A percentile compares a stretch with the other conserved stretches of the same genome.
Conservation (phyloP, 2,113 vertebrate genomes). For the Melanerpes aurifrons region DNA sequence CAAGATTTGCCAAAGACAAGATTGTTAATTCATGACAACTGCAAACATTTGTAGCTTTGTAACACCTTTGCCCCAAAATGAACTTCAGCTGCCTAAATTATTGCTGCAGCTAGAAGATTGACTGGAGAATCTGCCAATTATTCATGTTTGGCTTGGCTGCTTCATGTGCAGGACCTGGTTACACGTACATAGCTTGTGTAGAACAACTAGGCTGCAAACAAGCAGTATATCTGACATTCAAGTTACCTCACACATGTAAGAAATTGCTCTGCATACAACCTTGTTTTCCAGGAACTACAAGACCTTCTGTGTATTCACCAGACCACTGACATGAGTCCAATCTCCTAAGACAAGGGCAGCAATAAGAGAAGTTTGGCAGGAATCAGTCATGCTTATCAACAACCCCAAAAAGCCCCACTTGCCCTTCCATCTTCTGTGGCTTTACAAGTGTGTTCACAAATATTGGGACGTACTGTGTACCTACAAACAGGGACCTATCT, state of each 20-base stretch:
- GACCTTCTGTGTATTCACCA: neutral
- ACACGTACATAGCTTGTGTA: neutral
- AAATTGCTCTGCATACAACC: neutral
- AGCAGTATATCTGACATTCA: neutral
- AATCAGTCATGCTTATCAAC: neutral
- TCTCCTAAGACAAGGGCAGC: neutral
- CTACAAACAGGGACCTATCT: neutral
- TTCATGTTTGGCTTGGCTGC: neutral
- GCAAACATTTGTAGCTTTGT: neutral
- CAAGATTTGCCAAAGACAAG: neutral
- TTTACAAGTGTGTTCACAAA: neutral
- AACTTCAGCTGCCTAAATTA: neutral
- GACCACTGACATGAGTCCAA: rapidly evolving
- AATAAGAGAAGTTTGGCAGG: neutral
- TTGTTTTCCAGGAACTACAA: neutral
- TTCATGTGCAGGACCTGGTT: rapidly evolving
- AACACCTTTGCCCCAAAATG: neutral
- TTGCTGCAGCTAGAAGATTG: neutral
- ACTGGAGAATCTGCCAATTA: neutral
- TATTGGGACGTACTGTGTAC: neutral
- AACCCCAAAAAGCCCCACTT: neutral
- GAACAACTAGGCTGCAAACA: neutral
- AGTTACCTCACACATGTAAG: rapidly evolving
- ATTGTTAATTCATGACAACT: neutral
- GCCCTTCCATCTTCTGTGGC: neutral